Evolutionary conservation across 2,888 invertebrate genomes (phyloP), one percentile per base, ranked within the genome.

Genomic region (Crematogaster levior): DNA sequence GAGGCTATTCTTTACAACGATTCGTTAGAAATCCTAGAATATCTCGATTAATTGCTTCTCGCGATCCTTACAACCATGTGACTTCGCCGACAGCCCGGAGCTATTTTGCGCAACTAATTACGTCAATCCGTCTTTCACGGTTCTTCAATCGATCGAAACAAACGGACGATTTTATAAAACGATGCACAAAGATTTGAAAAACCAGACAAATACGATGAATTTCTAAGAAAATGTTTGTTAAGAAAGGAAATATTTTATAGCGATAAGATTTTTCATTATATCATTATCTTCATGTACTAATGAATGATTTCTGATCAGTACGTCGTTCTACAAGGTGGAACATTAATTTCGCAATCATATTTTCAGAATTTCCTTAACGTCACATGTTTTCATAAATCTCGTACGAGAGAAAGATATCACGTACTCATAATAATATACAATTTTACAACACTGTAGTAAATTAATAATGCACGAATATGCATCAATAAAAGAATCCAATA

Each of bases 1-100:
- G 27, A 63, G 6, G n/a, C 37, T 75, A 27, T 51, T 53, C n/a
- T 40, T 40, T 34, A n/a, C 24, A 30, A 46, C 30, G 24, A 74
- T 63, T 37, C n/a, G n/a, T 37, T 63, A 51, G 37, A 75, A 75
- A 75, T 75, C 51, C 48, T 51, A 37, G 48, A 37, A 51, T 51
- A 51, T 24, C 48, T 12, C 63, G 24, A 30, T 30, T 73, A 60
- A 60, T 56, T 73, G 60, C 60, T 18, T 34, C 60, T 3, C 72
- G 27, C n/a, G 63, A 73, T 46, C 34, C 21, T 34, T 18, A 56
- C 27, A 12, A 18, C 37, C 40, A n/a, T n/a, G n/a, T 30, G 48
- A 40, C 43, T 34, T 70, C 34, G 30, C 56, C 10, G n/a, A 61
- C 61, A 34, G 21, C 30, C 10, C 37, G n/a, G 6, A 7, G 70